Evolutionary conservation across 2,113 vertebrate genomes (phyloP), one percentile per base, ranked within the genome.

Genomic region (Myiozetetes cayanensis): DNA sequence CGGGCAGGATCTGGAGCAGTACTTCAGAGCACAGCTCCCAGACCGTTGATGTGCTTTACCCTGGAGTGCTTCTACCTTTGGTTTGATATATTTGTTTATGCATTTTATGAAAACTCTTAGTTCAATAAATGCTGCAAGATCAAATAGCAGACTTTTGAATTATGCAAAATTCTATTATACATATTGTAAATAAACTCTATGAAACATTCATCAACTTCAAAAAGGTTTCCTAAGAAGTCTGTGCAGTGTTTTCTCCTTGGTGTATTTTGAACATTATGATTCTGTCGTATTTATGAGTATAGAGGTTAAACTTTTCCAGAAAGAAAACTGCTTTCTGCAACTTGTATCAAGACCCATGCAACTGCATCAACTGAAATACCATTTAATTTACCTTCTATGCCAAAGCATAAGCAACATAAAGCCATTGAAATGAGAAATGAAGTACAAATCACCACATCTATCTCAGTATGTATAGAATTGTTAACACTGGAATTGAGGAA

Each of bases 91-190:
- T 89, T 91, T 94, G 92, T 89, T 92, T 90, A 90, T 27, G n/a
- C 77, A 66, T 85, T 87, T 97, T 74, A 91, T 84, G 80, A 96
- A 84, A 90, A 55, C 71, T 74, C 61, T 70, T 91, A 78, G 53
- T 86, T 96, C 89, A 93, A 86, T 92, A 87, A 95, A 94, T 83
- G 76, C 92, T 79, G 89, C 76, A 70, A 73, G 61, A 96, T 93
- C 94, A 95, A 94, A 97, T 82, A 96, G 78, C 68, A 55, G 17
- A 44, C 89, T 95, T 92, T 21, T 97, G 92, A 97, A 97, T 97
- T 97, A 97, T 96, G 96, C 91, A 97, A 87, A 89, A 72, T 84
- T 92, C 80, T 95, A 94, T 95, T 94, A 94, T 84, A 93, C 75
- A 39, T 78, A 95, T 79, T 93, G 91, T 94, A 97, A 97, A 96